Conservation (phyloP, 2,113 vertebrate genomes). For the Campylorhamphus procurvoides region DNA sequence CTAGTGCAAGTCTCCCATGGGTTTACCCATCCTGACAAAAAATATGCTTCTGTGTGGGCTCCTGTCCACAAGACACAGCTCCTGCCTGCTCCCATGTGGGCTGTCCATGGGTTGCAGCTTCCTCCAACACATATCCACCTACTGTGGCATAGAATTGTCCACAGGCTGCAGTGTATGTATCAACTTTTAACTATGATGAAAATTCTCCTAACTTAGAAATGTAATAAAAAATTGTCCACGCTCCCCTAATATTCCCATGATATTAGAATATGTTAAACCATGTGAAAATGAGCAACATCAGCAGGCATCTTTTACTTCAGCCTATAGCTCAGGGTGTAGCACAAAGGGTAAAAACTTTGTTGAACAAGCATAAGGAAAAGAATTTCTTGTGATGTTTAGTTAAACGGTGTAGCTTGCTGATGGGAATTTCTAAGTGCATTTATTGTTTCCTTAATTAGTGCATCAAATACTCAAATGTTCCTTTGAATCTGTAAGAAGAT, state of each 20-base stretch:
- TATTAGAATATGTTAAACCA: not conserved
- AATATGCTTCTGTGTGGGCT: fast-evolving
- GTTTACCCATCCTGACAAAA: not conserved
- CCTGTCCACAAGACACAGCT: not conserved
- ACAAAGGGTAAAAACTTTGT: not conserved
- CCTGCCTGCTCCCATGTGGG: fast-evolving
- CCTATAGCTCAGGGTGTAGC: not conserved
- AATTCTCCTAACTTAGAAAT: not conserved
- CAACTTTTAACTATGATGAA: not conserved
- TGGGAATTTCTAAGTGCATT: not conserved
- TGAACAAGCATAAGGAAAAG: not conserved
- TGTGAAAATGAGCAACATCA: not conserved
- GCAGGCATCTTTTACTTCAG: not conserved
- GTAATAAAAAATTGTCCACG: not conserved
- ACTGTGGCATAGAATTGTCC: not conserved
- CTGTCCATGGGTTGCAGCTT: not conserved
- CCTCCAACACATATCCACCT: not conserved
- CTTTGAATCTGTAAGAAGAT: slow-evolving; percentile 20
- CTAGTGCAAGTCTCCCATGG: fast-evolving
- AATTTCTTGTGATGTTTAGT: not conserved
- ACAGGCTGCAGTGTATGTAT: not conserved
- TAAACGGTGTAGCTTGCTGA: not conserved
- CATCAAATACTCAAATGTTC: not conserved
- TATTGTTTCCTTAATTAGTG: not conserved
- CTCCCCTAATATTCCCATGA: not conserved